Percentiles rank a stretch among this genome's conserved stretches.
These are phyloP conservation scores for Phthorimaea operculella DNA, from an alignment of 1,140 invertebrate genomes.

Conservation along the genomic window DNA sequence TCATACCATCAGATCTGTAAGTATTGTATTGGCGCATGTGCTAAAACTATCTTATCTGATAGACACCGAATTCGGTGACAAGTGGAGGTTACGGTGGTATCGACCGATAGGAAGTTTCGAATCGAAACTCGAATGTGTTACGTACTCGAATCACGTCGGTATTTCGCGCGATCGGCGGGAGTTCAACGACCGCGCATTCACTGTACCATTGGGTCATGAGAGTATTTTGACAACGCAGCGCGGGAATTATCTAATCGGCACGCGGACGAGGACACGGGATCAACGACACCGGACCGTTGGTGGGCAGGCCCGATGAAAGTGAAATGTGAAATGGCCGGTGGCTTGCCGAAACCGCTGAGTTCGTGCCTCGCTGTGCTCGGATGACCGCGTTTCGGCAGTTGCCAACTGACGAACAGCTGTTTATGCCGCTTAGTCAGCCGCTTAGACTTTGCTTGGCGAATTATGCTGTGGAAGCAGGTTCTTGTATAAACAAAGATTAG, in stretches of 20 bases:
- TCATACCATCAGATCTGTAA: no score
- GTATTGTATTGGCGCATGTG: no score
- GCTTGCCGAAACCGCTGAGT: not conserved
- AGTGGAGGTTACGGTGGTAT: slow-evolving; percentile 29
- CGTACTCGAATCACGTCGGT: slow-evolving; percentile 33
- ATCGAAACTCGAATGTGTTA: slow-evolving; percentile 25
- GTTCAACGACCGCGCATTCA: slow-evolving; percentile 58
- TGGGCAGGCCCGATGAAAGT: slow-evolving; percentile 51
- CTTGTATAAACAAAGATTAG: no score
- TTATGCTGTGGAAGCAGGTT: no score
- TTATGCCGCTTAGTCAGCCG: not conserved
- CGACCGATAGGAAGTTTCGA: slow-evolving; percentile 35
- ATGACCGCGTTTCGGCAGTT: slow-evolving; percentile 30
- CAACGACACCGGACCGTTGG: slow-evolving; percentile 51
- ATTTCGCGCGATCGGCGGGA: slow-evolving; percentile 36
- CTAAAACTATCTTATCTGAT: no score
- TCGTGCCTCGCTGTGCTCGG: slow-evolving; percentile 9
- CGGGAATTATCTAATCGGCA: slow-evolving; percentile 67
- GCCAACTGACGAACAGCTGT: not conserved
- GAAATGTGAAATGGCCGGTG: slow-evolving; percentile 49
- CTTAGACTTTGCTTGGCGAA: not conserved
- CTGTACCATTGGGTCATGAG: slow-evolving; percentile 65
- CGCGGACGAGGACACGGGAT: slow-evolving; percentile 58
- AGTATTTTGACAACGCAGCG: slow-evolving; percentile 66
- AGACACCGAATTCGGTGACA: no score